These are phyloP conservation scores for Nephila pilipes DNA, from an alignment of 1,140 invertebrate genomes.

Conservation along the genomic window DNA sequence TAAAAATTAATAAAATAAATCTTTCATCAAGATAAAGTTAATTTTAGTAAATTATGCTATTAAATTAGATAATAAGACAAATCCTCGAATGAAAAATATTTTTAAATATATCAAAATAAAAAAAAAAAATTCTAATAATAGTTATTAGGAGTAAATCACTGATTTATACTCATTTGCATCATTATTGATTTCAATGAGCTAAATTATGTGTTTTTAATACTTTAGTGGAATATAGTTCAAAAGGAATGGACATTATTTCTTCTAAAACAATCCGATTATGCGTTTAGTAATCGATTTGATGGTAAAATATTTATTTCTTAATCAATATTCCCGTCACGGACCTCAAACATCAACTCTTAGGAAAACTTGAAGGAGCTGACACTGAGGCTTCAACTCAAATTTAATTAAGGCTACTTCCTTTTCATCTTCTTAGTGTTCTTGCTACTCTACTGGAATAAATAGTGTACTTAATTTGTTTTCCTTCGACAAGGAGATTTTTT, in stretches of 20 bases:
- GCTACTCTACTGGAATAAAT: conserved; percentile 50
- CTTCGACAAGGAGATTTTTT: neutral
- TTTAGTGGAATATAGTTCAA: neutral
- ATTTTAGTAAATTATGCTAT: too few species aligned
- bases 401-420: conserved; percentile 57
- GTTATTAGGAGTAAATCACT: too few species aligned
- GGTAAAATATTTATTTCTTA: conserved; percentile 37
- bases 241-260: neutral
- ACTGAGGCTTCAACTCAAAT: conserved; percentile 55
- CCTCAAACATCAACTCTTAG: conserved; percentile 54
- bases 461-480: conserved; percentile 22
- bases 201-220: too few species aligned
- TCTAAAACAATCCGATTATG: conserved; percentile 5
- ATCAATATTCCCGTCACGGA: conserved; percentile 39
- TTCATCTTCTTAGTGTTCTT: conserved; percentile 46
- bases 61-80: too few species aligned
- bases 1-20: too few species aligned
- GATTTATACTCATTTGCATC: too few species aligned
- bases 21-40: too few species aligned
- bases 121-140: too few species aligned
- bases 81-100: too few species aligned
- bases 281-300: conserved; percentile 8
- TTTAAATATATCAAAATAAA: too few species aligned
- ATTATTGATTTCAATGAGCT: too few species aligned
- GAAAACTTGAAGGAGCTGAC: conserved; percentile 44